Evolutionary conservation across 2,113 vertebrate genomes (phyloP), one percentile per base, ranked within the genome.

Genomic region (Syngnathoides biaculeatus): DNA sequence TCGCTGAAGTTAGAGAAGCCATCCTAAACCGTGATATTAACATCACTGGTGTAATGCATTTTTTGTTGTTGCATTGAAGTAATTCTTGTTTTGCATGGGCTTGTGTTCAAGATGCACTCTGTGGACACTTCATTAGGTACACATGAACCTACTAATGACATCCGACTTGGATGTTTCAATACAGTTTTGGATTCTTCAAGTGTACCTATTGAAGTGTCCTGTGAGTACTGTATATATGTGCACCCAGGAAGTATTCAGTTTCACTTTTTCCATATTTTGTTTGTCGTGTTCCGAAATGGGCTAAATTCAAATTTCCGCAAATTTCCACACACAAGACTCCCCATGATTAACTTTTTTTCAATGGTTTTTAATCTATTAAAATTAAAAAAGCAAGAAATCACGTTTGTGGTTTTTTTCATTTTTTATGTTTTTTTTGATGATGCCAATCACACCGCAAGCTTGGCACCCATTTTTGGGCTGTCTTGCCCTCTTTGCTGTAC

Each of bases 121-220:
- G 4, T 22, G 24, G 52, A 55, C 52, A 55, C 52, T 13, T 55
- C 52, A 24, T 55, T 55, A 5, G 52, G 52, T 55, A 26, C 24
- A 55, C 52, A 1, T 26, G 52, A 14, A 13, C 22, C 22, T 13
- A 24, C 4, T 22, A 13, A 53, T 50, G 20, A 50, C 20, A 52
- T 52, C 48, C 48, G 2, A 9, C 8, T 52, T 8, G 5, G 48
- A 22, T 9, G 20, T 20, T 50, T 50, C 20, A 3, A n/a, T n/a
- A 22, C 11, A 55, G 5, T 6, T 47, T 47, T 17, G 5, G 45
- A 47, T 13, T 45, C 63, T 79, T 63, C 64, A 79, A 52, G 52
- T 52, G 48, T 55, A 55, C 52, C 52, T 26, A 55, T 24, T 55
- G 22, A 55, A 55, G 12, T 55, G 53, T 52, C 30, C 15, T 78